These are phyloP conservation scores for Lithosia quadra DNA, from an alignment of 2,888 invertebrate genomes.

Conservation along the genomic window DNA sequence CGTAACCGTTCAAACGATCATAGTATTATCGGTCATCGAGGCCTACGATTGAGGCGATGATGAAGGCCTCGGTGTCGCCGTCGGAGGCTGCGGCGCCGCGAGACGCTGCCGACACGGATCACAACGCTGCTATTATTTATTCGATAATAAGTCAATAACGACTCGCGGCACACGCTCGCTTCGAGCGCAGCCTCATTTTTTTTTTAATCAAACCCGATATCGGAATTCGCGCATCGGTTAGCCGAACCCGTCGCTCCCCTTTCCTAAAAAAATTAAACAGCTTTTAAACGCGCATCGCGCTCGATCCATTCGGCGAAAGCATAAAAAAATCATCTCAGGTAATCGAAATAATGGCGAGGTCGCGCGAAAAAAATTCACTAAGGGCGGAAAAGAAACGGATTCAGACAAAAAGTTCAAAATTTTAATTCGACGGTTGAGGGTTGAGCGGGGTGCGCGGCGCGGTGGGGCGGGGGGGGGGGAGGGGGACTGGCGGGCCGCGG, in stretches of 20 bases:
- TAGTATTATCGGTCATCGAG: constrained; percentile 23
- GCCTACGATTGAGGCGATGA: constrained; percentile 40
- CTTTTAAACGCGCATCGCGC: constrained; percentile 83
- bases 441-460: constrained; percentile 50
- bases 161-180: constrained; percentile 56
- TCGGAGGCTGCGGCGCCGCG: constrained; percentile 24
- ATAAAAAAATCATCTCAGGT: constrained; percentile 84
- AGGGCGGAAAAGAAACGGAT: constrained; percentile 87
- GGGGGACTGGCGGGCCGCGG: constrained; percentile 31
- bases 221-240: constrained; percentile 85
- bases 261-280: constrained; percentile 84
- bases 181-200: constrained; percentile 49
- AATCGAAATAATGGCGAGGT: constrained; percentile 84
- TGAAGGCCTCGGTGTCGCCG: constrained; percentile 27
- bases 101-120: constrained; percentile 22
- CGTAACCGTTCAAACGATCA: constrained; percentile 26
- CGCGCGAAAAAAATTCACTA: constrained; percentile 85
- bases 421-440: constrained; percentile 78
- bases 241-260: constrained; percentile 80
- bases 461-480: constrained; percentile 26
- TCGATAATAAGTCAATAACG: constrained; percentile 51
- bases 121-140: constrained; percentile 36
- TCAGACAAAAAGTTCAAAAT: constrained; percentile 80
- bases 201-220: constrained; percentile 78
- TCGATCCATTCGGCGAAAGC: constrained; percentile 74